These are phyloP conservation scores for Andrena bicolor DNA, from an alignment of 2,888 invertebrate genomes.

Conservation along the genomic window DNA sequence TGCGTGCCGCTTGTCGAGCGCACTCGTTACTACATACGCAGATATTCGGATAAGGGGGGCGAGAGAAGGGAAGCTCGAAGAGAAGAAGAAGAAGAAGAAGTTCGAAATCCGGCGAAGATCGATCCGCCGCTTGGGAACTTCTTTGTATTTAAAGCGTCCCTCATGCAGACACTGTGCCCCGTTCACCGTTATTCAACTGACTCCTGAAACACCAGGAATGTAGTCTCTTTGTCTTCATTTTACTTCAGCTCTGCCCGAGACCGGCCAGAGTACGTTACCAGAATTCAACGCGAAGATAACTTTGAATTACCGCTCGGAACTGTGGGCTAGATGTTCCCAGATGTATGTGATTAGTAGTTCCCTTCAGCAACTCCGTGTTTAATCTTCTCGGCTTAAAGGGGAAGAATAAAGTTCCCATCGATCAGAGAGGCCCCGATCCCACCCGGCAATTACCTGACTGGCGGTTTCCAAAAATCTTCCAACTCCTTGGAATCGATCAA, in stretches of 20 bases:
- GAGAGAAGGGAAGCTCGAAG: neutral
- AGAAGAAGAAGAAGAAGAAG: constrained; percentile 11
- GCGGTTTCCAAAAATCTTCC: neutral
- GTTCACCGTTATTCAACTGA: constrained; percentile 16
- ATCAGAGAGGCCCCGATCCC: neutral
- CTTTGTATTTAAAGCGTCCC: constrained; percentile 5
- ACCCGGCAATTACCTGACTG: neutral
- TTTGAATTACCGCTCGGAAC: too few species aligned
- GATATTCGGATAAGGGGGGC: constrained; percentile 63
- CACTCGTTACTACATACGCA: constrained; percentile 71
- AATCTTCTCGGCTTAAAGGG: neutral
- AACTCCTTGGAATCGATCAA: neutral
- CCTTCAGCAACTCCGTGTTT: neutral
- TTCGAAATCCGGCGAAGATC: constrained; percentile 8
- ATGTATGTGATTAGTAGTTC: too few species aligned
- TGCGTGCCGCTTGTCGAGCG: constrained; percentile 67
- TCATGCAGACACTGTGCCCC: neutral
- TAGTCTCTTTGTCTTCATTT: neutral
- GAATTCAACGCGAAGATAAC: too few species aligned
- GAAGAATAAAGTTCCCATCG: neutral
- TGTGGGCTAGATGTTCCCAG: too few species aligned
- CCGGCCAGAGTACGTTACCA: too few species aligned
- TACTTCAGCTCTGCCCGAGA: too few species aligned
- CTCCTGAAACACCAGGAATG: neutral
- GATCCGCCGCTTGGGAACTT: constrained; percentile 16